These are phyloP conservation scores for Mus musculus DNA, from an alignment of 2,113 vertebrate genomes.

Conservation along the genomic window GRCm39 chr2:64297001-64297500, in stretches of 20 bases:
- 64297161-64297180: slow-evolving; percentile 74
- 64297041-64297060: slow-evolving; percentile 80
- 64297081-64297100: slow-evolving; percentile 70
- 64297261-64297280: slow-evolving; percentile 64
- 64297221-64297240: slow-evolving; percentile 12
- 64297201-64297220: slow-evolving; percentile 56
- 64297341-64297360: slow-evolving; percentile 52
- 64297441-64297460: slow-evolving; percentile 76
- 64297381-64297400: slow-evolving; percentile 64
- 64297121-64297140: slow-evolving; percentile 75
- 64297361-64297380: slow-evolving; percentile 64
- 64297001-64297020: slow-evolving; percentile 83
- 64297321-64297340: slow-evolving; percentile 68
- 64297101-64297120: slow-evolving; percentile 74
- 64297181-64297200: slow-evolving; percentile 71
- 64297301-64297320: slow-evolving; percentile 68
- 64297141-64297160: slow-evolving; percentile 71
- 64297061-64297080: slow-evolving; percentile 74
- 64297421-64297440: slow-evolving; percentile 73
- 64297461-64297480: slow-evolving; percentile 64
- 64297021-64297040: slow-evolving; percentile 77
- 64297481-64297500: slow-evolving; percentile 54
- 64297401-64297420: slow-evolving; percentile 67
- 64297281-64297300: slow-evolving; percentile 64
- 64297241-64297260: slow-evolving; percentile 64